Percentiles rank a stretch among this genome's conserved stretches.
Conservation (phyloP, 2,797 vertebrate species). For the Karalla daura region DNA sequence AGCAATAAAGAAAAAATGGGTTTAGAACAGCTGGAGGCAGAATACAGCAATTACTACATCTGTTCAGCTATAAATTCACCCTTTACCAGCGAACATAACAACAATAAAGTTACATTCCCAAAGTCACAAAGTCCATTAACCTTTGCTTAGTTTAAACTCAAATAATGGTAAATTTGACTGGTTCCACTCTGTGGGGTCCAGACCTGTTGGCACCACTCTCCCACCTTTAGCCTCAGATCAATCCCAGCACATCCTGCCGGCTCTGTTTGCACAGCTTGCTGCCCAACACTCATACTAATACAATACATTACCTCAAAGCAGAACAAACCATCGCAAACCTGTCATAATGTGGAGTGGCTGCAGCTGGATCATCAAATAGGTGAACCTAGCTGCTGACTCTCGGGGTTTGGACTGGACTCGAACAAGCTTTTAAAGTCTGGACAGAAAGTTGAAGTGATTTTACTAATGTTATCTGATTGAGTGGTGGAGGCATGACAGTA, state of each 20-base stretch:
- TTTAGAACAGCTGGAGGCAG: constrained; percentile 1
- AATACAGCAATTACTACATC: not conserved
- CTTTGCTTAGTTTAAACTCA: constrained; percentile 75
- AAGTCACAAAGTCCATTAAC: constrained; percentile 73
- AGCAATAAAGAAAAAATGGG: not conserved
- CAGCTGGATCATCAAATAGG: constrained; percentile 43
- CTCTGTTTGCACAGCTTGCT: constrained; percentile 82
- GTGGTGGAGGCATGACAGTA: not conserved
- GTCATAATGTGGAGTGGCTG: constrained; percentile 41
- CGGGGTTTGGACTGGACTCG: constrained; percentile 7
- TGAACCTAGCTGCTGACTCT: constrained; percentile 8
- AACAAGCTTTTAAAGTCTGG: constrained; percentile 6
- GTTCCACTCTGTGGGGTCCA: constrained; percentile 80
- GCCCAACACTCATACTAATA: constrained; percentile 68
- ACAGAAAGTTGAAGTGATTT: not conserved
- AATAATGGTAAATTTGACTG: constrained; percentile 75
- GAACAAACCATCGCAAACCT: constrained; percentile 58
- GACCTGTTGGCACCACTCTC: constrained; percentile 77
- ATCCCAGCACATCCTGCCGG: constrained; percentile 59
- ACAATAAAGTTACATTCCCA: constrained; percentile 51
- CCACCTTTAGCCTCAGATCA: constrained; percentile 76
- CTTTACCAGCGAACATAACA: constrained; percentile 23
- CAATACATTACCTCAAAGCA: constrained; percentile 69
- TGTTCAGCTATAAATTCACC: constrained; percentile 12
- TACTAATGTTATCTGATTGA: not conserved